Evolutionary conservation across 2,113 vertebrate species (phyloP).

Genomic region (Pipra filicauda): DNA sequence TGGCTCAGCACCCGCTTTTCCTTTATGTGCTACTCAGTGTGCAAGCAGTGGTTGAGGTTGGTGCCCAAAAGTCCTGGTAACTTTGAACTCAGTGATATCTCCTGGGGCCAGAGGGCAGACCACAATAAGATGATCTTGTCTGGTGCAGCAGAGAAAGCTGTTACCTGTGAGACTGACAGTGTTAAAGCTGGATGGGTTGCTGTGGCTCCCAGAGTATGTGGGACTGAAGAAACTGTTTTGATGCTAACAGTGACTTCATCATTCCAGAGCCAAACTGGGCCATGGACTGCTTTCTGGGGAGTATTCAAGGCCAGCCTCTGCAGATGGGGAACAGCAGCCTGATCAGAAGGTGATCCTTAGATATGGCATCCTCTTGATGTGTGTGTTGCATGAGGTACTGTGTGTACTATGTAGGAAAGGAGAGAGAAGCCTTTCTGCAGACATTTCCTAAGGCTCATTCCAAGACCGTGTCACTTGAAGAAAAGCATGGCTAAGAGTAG

Average conservation of each 20-base stretch:
- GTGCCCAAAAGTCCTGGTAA: neutral
- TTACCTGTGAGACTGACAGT: neutral
- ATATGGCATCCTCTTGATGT: rapidly evolving
- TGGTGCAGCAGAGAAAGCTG: neutral
- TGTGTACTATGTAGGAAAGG: neutral
- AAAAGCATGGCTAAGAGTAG: neutral
- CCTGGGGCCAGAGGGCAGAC: neutral
- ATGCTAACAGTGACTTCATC: neutral
- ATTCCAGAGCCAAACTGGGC: conserved; percentile 90
- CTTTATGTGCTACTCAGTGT: neutral
- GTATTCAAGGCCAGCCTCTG: conserved; percentile 88
- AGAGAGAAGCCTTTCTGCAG: neutral
- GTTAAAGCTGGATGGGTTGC: neutral
- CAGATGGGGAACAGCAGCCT: conserved; percentile 80
- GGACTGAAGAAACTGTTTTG: neutral
- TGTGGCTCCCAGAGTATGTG: neutral
- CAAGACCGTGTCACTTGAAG: neutral
- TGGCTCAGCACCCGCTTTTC: neutral
- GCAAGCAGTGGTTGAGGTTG: neutral
- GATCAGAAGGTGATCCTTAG: conserved; percentile 84
- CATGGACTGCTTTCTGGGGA: conserved; percentile 94
- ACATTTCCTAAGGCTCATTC: rapidly evolving
- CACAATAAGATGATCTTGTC: neutral
- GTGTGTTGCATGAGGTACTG: neutral
- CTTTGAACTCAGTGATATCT: neutral